Base-by-base conservation (phyloP, 1,140 invertebrate species). In the Drosophila truncata region DNA sequence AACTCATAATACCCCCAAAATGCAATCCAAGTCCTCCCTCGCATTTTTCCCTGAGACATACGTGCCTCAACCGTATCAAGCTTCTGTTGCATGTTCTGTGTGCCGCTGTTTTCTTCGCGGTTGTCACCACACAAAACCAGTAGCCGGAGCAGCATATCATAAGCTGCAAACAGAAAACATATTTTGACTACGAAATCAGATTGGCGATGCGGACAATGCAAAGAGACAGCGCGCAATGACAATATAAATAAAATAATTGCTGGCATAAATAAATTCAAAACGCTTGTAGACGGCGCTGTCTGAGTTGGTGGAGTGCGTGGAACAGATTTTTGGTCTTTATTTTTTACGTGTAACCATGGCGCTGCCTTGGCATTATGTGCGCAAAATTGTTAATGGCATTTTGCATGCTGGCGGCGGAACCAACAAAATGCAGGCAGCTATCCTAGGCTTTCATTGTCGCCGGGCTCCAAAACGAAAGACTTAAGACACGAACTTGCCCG, bases 171-270 rank as follows among this genome's bases (percentile, higher is more conserved):
- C 47, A 27, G 7, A 35, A 35, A 81, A 91, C 87, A 84, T 91
- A 91, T 91, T 91, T 91, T 91, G 88, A 91, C 88, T 91, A 91
- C 88, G 79, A 91, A 88, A 84, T 84, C 78, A 80, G 80, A 69
- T 69, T 60, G 61, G 44, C 59, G 39, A 54, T 29, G 59, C 37
- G 46, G 41, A 60, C 47, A 77, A 71, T 86, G 82, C 65, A 75
- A 67, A 77, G 52, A 39, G n/a, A n/a, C n/a, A n/a, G n/a, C n/a
- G n/a, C n/a, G n/a, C n/a, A n/a, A n/a, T n/a, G 61, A 41, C 83
- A 91, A 85, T 91, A 91, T 88, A 91, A 91, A 91, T 91, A 91
- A 91, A 91, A 88, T 91, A 91, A 91, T 91, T 91, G 88, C 78
- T 77, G 75, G 73, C 81, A 91, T 88, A 88, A 91, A 91, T 91